Evolutionary conservation across 2,113 vertebrate species (phyloP), one percentile per base, ranked within the genome.

Genomic region (Nycticebus coucang): DNA sequence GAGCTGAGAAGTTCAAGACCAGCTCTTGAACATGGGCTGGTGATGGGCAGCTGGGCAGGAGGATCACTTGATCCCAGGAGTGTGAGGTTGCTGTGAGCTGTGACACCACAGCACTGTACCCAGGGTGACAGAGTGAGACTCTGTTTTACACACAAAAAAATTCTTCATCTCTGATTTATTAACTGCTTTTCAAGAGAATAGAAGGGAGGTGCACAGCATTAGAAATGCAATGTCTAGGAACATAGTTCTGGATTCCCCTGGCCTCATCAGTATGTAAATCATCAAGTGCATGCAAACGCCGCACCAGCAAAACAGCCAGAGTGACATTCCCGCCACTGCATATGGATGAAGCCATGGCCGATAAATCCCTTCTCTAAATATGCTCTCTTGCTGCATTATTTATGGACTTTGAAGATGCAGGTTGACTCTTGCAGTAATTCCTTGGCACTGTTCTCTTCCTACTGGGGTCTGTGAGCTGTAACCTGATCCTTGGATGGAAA

Each of bases 201-300:
- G 80, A 66, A 77, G 59, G n/a, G 50, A 79, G 57, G 9, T 80
- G 21, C 64, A 11, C 7, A 4, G 50, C 78, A 28, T 72, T 72
- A 60, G 45, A 77, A 95, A 97, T 77, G 72, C 59, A 85, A 82
- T 71, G 68, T 33, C 69, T 57, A 45, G 53, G 71, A 87, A 80
- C 75, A 78, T 3, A 55, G 30, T 79, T 95, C 78, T 79, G 85
- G 62, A 69, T 60, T 92, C 89, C 78, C 30, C 64, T 19, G 33
- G 59, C 18, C 75, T 95, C 53, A 96, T 96, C 83, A 81, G 78
- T 90, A 97, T 97, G 95, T 84, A 97, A 97, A 98, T 95, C 94
- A 95, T 22, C 37, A 24, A 74, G 83, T 2, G 93, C 72, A 69
- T 94, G 78, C 57, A 95, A 78, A 94, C 75, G 89, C 91, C 89